Evolutionary conservation across 2,888 invertebrate genomes (phyloP).

Genomic region (Protonemura montana): DNA sequence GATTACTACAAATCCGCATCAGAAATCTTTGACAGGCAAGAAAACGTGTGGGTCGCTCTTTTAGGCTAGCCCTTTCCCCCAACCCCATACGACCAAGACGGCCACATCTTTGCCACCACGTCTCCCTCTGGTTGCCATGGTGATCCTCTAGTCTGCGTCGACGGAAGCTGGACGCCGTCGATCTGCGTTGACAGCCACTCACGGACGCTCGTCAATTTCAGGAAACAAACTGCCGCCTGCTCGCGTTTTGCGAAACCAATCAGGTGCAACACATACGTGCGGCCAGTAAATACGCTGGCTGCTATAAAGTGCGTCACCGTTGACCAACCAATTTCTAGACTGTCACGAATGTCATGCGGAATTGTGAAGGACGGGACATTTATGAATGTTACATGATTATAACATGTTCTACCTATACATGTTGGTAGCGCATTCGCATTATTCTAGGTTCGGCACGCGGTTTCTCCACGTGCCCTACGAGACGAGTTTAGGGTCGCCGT

Average conservation of each 20-base stretch:
- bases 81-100: too few species aligned
- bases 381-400: neutral
- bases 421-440: too few species aligned
- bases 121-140: too few species aligned
- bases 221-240: neutral
- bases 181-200: neutral
- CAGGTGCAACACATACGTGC: neutral
- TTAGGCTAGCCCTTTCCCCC: too few species aligned
- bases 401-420: too few species aligned
- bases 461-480: too few species aligned
- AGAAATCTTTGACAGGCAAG: too few species aligned
- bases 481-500: neutral
- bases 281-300: neutral
- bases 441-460: too few species aligned
- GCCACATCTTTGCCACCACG: too few species aligned
- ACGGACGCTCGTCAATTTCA: neutral
- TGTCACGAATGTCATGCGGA: neutral
- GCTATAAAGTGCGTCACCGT: neutral
- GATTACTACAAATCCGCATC: too few species aligned
- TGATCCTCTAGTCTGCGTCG: too few species aligned
- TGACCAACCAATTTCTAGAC: neutral
- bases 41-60: too few species aligned
- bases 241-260: neutral
- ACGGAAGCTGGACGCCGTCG: neutral
- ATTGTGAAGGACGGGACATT: neutral